Percentiles rank a stretch among this genome's conserved stretches.
phyloP scores from a whole-genome alignment of 2,888 invertebrate genomes.

The Orthonychiurus folsomi region DNA sequence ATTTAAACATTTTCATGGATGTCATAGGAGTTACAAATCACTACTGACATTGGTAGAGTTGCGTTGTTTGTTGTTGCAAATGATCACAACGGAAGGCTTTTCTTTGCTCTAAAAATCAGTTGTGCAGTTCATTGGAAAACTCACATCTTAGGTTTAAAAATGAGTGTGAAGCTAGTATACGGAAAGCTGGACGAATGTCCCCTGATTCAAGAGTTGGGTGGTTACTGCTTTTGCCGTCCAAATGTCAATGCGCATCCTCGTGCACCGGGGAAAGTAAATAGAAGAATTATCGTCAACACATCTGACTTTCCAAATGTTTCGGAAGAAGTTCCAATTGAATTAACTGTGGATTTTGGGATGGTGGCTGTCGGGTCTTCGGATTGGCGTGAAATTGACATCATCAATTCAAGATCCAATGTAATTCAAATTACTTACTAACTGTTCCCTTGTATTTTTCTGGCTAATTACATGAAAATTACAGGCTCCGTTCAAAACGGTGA shows the following conservation, averaged over 20 bases:
- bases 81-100: too few relatives aligned
- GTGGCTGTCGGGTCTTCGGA: constrained; percentile 25
- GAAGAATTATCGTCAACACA: constrained; percentile 2
- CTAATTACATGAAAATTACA: not conserved
- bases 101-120: too few relatives aligned
- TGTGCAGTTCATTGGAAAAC: too few relatives aligned
- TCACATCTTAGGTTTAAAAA: too few relatives aligned
- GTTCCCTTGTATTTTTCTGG: not conserved
- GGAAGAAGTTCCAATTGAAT: constrained; percentile 14
- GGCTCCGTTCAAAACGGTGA: too few relatives aligned
- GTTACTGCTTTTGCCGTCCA: constrained; percentile 14
- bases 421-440: too few relatives aligned
- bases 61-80: too few relatives aligned
- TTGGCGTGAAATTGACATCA: constrained; percentile 20
- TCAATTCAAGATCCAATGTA: constrained; percentile 17
- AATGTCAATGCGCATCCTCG: constrained; percentile 1
- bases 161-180: constrained; percentile 18
- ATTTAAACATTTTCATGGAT: too few relatives aligned
- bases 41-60: too few relatives aligned
- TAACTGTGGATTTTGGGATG: constrained; percentile 25
- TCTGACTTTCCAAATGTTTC: constrained; percentile 1
- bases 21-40: too few relatives aligned
- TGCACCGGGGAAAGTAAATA: constrained; percentile 10
- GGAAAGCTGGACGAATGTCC: not conserved
- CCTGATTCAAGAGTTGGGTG: constrained; percentile 9